Evolutionary conservation across 2,888 invertebrate genomes (phyloP), one percentile per base, ranked within the genome.

Genomic region (Protula sp.): DNA sequence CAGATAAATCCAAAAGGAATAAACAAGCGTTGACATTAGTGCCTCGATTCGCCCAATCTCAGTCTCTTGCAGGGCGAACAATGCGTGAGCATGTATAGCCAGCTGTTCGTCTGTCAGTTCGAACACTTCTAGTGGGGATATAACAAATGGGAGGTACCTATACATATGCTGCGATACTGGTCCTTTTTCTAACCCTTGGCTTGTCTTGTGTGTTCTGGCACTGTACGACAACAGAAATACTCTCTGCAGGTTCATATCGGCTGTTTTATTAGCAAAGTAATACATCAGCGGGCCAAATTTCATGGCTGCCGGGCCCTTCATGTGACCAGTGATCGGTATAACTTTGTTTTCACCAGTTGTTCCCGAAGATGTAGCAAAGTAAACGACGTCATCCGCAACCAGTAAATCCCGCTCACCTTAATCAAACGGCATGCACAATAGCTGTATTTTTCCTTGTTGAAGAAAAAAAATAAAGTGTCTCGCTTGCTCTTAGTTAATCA

Each of bases 281-380:
- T 50, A 60, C 48, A 67, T 61, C n/a, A 65, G 54, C 1, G 64
- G 54, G 14, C 58, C 55, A 14, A 66, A 38, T 5, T 47, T 26
- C 3, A n/a, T 19, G 3, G 47, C 54, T 2, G 60, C 53, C 1
- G 38, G 30, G 3, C 53, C 51, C 30, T 56, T 59, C 52, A 63
- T 51, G 48, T 31, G 30, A 4, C 29, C 22, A 19, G 65, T 62
- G 28, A 68, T 26, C 1, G 68, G 68, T 19, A 68, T 54, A 14
- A 58, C 38, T 45, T 70, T 70, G 57, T 59, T 65, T 29, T 57
- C 57, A 2, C 70, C 70, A 0, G 70, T 72, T 9, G 70, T 70
- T 2, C 70, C 70, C 2, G 67, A 66, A 2, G 63, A 63, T n/a
- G 57, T 50, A 19, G 69, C 65, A 27, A 71, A 55, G 57, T 54